phyloP scores from a whole-genome alignment of 2,113 vertebrate species.

The Sebastes schlegelii region DNA sequence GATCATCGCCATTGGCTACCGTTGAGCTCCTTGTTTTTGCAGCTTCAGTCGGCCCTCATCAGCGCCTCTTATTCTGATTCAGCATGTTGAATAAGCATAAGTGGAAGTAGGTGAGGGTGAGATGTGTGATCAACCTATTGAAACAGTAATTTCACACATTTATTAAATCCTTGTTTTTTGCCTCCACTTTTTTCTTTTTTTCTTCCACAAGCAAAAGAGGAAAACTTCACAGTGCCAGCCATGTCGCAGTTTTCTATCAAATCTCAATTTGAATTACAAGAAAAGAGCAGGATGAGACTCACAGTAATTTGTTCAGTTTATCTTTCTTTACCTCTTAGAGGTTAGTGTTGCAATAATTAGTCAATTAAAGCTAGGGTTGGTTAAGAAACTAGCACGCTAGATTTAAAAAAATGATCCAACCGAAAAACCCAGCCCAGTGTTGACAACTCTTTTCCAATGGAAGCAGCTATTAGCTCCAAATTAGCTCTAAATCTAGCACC shows the following conservation, averaged over 20 bases:
- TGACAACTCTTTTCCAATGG: too few relatives aligned
- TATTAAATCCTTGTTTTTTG: background rate
- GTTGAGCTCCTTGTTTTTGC: background rate
- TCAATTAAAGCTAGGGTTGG: background rate
- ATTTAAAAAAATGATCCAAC: too few relatives aligned
- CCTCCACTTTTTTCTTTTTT: background rate
- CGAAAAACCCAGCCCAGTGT: too few relatives aligned
- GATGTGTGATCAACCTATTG: slow-evolving; percentile 1
- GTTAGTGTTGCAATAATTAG: background rate
- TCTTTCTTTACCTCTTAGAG: background rate
- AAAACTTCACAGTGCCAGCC: background rate
- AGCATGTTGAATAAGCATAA: slow-evolving; percentile 7
- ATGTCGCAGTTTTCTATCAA: background rate
- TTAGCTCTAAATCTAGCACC: too few relatives aligned
- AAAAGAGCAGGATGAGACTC: background rate
- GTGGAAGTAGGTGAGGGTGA: background rate
- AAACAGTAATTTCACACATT: slow-evolving; percentile 24
- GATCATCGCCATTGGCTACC: background rate
- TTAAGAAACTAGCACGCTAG: too few relatives aligned
- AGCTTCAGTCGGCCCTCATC: background rate
- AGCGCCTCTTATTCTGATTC: background rate
- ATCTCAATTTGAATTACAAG: background rate
- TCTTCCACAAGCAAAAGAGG: background rate
- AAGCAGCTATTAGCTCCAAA: too few relatives aligned
- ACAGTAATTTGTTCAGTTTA: background rate